phyloP scores from a whole-genome alignment of 2,888 invertebrate species.

The Anorthoa munda region DNA sequence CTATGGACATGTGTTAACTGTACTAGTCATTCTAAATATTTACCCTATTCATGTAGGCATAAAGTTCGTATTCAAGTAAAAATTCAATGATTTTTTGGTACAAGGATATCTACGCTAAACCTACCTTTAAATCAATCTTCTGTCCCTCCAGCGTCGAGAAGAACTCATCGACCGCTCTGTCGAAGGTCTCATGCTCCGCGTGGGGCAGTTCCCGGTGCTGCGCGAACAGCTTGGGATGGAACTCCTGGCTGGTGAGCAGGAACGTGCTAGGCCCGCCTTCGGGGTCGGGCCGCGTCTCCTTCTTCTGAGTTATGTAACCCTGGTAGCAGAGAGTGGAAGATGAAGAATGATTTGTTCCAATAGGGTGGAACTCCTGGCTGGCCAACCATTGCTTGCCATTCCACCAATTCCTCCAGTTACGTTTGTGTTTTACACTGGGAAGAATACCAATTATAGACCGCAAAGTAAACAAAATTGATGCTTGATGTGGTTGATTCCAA shows the following conservation, averaged over 20 bases:
- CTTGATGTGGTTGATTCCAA: no score
- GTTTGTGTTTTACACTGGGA: no score
- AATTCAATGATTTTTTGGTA: no score
- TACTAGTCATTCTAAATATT: not conserved
- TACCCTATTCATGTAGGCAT: no score
- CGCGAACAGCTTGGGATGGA: slow-evolving; percentile 96
- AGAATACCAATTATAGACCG: no score
- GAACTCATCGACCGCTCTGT: slow-evolving; percentile 98
- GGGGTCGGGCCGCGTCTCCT: slow-evolving; percentile 92
- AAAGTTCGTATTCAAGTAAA: no score
- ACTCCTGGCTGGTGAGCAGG: slow-evolving; percentile 96
- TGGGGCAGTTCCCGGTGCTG: slow-evolving; percentile 93
- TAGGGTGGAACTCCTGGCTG: not conserved
- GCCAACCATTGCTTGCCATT: no score
- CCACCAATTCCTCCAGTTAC: no score
- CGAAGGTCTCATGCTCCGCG: slow-evolving; percentile 94
- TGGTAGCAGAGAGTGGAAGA: slow-evolving; percentile 64
- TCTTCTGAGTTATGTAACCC: slow-evolving; percentile 97
- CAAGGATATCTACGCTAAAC: not conserved
- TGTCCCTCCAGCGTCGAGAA: slow-evolving; percentile 98
- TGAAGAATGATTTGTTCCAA: not conserved
- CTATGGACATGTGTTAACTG: no score
- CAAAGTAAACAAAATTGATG: no score
- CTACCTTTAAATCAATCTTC: slow-evolving; percentile 96
- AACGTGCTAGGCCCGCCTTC: slow-evolving; percentile 87